Base-by-base conservation (phyloP, 2,113 vertebrate species). In the Rhynchomys soricoides region DNA sequence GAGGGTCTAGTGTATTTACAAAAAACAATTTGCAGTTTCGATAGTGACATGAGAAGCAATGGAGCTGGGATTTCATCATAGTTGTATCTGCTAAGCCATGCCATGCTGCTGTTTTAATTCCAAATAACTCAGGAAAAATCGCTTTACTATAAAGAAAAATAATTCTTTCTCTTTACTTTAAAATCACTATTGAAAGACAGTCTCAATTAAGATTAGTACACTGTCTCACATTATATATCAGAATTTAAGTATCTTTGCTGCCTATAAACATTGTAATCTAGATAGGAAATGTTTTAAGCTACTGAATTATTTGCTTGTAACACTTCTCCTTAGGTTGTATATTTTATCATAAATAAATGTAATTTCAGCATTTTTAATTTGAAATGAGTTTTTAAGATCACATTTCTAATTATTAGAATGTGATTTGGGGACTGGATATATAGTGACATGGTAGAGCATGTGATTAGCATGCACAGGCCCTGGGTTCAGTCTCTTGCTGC, bases 331-430 rank as follows among this genome's bases (percentile, higher is more conserved):
- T 62, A 71, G 77, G 17, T 78, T 85, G 43, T 64, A 66, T 15
- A 87, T 78, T 70, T 96, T 48, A 37, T 75, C 48, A 81, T 71
- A 95, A 88, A 37, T 68, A 50, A 57, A 43, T 94, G 6, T 87
- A 82, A 83, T 83, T 87, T 89, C 40, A 91, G 71, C 62, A 16
- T 96, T 90, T 86, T 11, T 55, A 68, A 92, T 24, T 86, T 92
- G 79, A 83, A 74, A 66, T 74, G n/a, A 52, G 7, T 57, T 91
- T 89, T 86, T 86, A 21, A 15, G 75, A 40, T n/a, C 71, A 43
- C 12, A 78, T 71, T 95, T 92, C n/a, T 86, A 79, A 68, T 26
- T 64, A 34, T 75, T 79, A 79, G 52, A 73, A 50, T 59, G 43
- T 40, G 55, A 83, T 22, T 73, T 40, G 34, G 13, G 12, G 37